phyloP scores from a whole-genome alignment of 2,888 invertebrate species.

The Tiliacea aurago region DNA sequence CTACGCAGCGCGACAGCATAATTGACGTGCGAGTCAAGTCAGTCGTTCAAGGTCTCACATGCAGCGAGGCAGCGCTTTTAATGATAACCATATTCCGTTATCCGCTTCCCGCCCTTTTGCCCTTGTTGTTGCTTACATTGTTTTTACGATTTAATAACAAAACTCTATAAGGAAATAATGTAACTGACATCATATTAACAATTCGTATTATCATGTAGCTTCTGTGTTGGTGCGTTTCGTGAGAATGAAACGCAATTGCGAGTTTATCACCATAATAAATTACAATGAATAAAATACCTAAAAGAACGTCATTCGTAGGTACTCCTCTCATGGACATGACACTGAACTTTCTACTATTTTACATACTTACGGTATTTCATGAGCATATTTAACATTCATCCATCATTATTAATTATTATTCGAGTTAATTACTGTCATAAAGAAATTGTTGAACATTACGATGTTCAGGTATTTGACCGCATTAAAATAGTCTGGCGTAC shows the following conservation, averaged over 20 bases:
- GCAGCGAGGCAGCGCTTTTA: slow-evolving; percentile 31
- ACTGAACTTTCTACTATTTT: slow-evolving; percentile 23
- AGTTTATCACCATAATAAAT: slow-evolving; percentile 6
- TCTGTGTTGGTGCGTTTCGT: slow-evolving; percentile 9
- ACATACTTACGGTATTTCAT: slow-evolving; percentile 1
- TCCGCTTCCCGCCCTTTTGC: slow-evolving; percentile 59
- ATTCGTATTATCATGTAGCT: slow-evolving; percentile 35
- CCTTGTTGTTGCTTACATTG: slow-evolving; percentile 48
- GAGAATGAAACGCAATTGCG: slow-evolving; percentile 18
- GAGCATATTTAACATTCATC: slow-evolving; percentile 2
- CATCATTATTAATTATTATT: slow-evolving; percentile 27
- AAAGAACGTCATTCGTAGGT: slow-evolving; percentile 21
- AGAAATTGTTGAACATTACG: slow-evolving; percentile 33
- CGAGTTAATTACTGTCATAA: slow-evolving; percentile 27
- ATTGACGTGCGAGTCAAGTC: slow-evolving; percentile 11
- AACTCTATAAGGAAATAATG: slow-evolving; percentile 60
- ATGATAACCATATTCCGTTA: slow-evolving; percentile 44
- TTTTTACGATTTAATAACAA: slow-evolving; percentile 42
- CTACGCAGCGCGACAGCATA: slow-evolving; percentile 8
- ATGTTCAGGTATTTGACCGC: slow-evolving; percentile 51
- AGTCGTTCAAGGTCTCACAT: slow-evolving; percentile 39
- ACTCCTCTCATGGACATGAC: not conserved
- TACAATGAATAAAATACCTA: slow-evolving; percentile 11
- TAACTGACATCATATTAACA: slow-evolving; percentile 31
- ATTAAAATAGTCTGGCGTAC: slow-evolving; percentile 56